Base-by-base conservation (phyloP, 2,797 vertebrate genomes). In the Nothura maculosa region DNA sequence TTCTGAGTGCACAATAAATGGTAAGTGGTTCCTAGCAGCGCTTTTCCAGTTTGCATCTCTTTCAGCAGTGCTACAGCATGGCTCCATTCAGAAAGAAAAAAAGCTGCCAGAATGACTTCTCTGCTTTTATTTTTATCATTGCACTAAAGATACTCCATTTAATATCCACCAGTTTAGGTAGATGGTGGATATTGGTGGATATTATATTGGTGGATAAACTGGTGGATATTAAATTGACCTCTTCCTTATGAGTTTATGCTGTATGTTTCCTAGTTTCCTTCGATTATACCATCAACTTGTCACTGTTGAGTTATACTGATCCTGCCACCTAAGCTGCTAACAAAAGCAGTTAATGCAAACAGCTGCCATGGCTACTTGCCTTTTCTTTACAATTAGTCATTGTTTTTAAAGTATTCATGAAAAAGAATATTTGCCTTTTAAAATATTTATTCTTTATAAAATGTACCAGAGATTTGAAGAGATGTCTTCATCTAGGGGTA, bases 281-380 rank as follows among this genome's bases (percentile, higher is more conserved):
- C 16, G 76, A 73, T 89, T 82, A 48, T 55, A 62, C 76, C 34
- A 57, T 66, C 83, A 81, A 87, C 15, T 9, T 40, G 38, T 75
- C 76, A 50, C 24, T 78, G 21, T 55, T 87, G 22, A 52, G 69
- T 81, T 76, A 45, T 22, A 85, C 58, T 68, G 87, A 90, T 94
- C 52, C 62, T 78, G 20, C 73, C 92, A 62, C 62, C 66, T 76
- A 73, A 93, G 20, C 24, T 90, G 47, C 28, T 87, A 79, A 66
- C 76, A 78, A 36, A 92, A 90, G 72, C 32, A 81, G 48, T 82
- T 84, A 70, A 60, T 81, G 55, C 36, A 78, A 93, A 87, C 68
- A 83, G 34, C 64, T 94, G 58, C 40, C 79, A 73, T 47, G 81
- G 66, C 75, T 72, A 36, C 27, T 54, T 87, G 70, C 61, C 32